phyloP scores from a whole-genome alignment of 2,113 vertebrate species.

The Halichoerus grypus region DNA sequence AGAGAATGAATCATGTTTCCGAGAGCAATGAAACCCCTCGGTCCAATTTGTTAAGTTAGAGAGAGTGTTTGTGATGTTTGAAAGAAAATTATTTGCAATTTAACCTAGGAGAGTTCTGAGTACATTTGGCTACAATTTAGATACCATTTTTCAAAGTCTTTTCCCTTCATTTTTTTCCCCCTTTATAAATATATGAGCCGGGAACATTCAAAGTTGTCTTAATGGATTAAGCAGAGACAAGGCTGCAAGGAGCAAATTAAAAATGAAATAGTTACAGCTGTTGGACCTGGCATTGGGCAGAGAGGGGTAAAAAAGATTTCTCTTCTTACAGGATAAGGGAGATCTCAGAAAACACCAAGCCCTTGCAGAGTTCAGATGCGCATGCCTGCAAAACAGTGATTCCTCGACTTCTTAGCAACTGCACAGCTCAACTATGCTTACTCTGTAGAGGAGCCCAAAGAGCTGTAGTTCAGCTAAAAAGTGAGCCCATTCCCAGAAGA shows the following conservation, averaged over 20 bases:
- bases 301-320: constrained; percentile 63
- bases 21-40: not conserved
- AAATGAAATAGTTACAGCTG: constrained; percentile 85
- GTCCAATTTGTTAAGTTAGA: constrained; percentile 76
- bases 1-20: constrained; percentile 35
- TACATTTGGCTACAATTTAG: constrained; percentile 85
- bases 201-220: constrained; percentile 84
- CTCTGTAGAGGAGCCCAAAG: not conserved
- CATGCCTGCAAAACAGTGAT: not conserved
- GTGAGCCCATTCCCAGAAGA: constrained; percentile 18
- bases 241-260: constrained; percentile 77
- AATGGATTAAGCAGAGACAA: constrained; percentile 88
- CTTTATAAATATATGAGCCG: constrained; percentile 82
- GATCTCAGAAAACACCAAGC: constrained; percentile 59
- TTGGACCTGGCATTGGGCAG: constrained; percentile 71
- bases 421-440: not conserved
- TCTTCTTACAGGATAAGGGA: constrained; percentile 58
- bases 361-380: not conserved
- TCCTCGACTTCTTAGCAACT: not conserved
- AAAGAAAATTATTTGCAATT: constrained; percentile 80
- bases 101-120: constrained; percentile 62
- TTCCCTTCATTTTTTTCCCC: not conserved
- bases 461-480: not conserved
- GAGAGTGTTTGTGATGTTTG: constrained; percentile 77
- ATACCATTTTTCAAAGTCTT: constrained; percentile 84